Evolutionary conservation across 2,888 invertebrate genomes (phyloP), one percentile per base, ranked within the genome.

Genomic region (Nycteola revayana): DNA sequence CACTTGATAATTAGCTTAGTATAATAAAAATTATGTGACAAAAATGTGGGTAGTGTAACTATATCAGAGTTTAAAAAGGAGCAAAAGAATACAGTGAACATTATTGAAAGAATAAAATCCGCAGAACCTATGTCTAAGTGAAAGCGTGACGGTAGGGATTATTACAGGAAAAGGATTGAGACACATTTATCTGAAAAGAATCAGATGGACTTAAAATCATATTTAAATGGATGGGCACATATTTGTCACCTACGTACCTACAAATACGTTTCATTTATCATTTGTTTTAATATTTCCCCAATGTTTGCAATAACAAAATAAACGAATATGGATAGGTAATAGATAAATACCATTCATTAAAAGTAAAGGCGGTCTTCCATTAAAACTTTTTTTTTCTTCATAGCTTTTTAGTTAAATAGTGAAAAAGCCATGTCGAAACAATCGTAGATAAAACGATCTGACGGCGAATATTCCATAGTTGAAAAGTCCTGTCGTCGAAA

Each of bases 61-160:
- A n/a, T n/a, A n/a, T n/a, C n/a, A n/a, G n/a, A n/a, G n/a, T n/a
- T n/a, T 14, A 29, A 29, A 29, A 29, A 29, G 11, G 28, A 29
- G 21, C 37, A 37, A 25, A 24, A 32, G 18, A 25, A 32, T 11
- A 37, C 31, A 10, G 36, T 21, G 9, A 18, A 30, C 30, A 14
- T 17, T 7, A 36, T 36, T 9, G 30, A 30, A 22, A 18, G 18
- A 8, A 30, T 36, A 28, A 26, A 24, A 23, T 28, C 34, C 25
- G 21, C 33, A 23, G 33, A 27, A 25, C 26, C 32, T 9, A 27
- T 22, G 27, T 20, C 9, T 32, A 26, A 32, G 25, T 20, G 32
- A 8, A 32, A 32, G 22, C 10, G 26, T 27, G 18, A 17, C 14
- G 27, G 18, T 18, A 14, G 3, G 5, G 14, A 14, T 14, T 14